Evolutionary conservation across 2,797 vertebrate species (phyloP).

Genomic region (Apogon hyalosoma): DNA sequence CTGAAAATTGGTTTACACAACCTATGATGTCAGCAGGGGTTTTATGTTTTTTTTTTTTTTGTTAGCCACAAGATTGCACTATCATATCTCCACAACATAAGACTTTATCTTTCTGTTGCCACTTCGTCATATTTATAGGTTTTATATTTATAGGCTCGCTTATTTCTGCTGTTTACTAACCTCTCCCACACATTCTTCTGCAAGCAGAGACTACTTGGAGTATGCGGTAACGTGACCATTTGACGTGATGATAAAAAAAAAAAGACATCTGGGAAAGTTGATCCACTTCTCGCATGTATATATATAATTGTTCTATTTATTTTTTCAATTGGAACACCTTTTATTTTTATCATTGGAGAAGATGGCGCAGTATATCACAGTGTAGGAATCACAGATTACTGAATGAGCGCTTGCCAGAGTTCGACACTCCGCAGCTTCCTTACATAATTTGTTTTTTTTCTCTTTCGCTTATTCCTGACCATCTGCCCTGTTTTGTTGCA

Average conservation of each 20-base stretch:
- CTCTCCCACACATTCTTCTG: slow-evolving; percentile 25
- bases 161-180: slow-evolving; percentile 41
- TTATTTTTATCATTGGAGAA: not conserved
- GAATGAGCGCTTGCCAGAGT: slow-evolving; percentile 1
- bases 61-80: slow-evolving; percentile 52
- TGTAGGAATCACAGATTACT: slow-evolving; percentile 12
- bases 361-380: not conserved
- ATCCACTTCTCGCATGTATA: no score
- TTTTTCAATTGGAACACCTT: no score
- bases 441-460: slow-evolving; percentile 30
- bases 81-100: slow-evolving; percentile 47
- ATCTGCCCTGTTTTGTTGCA: slow-evolving; percentile 38
- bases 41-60: slow-evolving; percentile 67
- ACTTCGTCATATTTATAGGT: slow-evolving; percentile 48
- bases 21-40: slow-evolving; percentile 59
- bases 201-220: slow-evolving; percentile 20
- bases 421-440: slow-evolving; percentile 15
- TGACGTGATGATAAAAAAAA: slow-evolving; percentile 55
- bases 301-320: no score
- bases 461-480: slow-evolving; percentile 35
- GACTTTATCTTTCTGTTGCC: slow-evolving; percentile 38
- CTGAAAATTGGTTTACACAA: slow-evolving; percentile 70
- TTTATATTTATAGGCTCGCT: slow-evolving; percentile 45
- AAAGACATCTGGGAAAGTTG: slow-evolving; percentile 27
- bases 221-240: slow-evolving; percentile 40